Conservation (phyloP, 2,888 invertebrate genomes). For the Perizoma affinitatum region DNA sequence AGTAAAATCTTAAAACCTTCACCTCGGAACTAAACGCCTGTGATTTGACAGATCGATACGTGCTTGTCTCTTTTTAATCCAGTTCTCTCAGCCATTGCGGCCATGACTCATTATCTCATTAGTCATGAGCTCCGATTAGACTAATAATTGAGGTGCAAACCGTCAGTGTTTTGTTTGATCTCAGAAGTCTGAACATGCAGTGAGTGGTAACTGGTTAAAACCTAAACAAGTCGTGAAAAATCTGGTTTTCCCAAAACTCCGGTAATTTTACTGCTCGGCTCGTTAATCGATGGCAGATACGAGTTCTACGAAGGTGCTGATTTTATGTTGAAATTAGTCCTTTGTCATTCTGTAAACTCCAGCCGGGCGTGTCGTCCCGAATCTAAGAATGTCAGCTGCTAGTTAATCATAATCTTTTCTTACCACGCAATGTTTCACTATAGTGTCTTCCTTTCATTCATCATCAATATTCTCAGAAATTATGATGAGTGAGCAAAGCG, state of each 20-base stretch:
- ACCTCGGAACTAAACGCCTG: conserved; percentile 9
- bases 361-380: no score
- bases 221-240: conserved; percentile 14
- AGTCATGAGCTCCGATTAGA: conserved; percentile 14
- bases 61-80: conserved; percentile 4
- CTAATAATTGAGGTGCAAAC: conserved; percentile 10
- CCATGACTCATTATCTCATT: background rate
- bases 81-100: conserved; percentile 1
- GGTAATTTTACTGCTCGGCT: conserved; percentile 2
- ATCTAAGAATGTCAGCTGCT: no score
- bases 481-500: no score
- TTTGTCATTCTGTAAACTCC: no score
- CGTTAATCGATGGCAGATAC: background rate
- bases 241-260: conserved; percentile 4
- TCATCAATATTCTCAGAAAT: no score
- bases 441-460: no score
- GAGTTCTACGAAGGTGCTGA: background rate
- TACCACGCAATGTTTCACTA: no score
- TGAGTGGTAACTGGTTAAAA: conserved; percentile 1
- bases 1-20: background rate
- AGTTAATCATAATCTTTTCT: no score
- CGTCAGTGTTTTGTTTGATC: background rate
- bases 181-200: conserved; percentile 9
- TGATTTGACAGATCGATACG: conserved; percentile 5
- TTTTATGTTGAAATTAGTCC: no score